Evolutionary conservation across 2,888 invertebrate genomes (phyloP), one percentile per base, ranked within the genome.

Genomic region (Kuschelorhynchus macadamiae): DNA sequence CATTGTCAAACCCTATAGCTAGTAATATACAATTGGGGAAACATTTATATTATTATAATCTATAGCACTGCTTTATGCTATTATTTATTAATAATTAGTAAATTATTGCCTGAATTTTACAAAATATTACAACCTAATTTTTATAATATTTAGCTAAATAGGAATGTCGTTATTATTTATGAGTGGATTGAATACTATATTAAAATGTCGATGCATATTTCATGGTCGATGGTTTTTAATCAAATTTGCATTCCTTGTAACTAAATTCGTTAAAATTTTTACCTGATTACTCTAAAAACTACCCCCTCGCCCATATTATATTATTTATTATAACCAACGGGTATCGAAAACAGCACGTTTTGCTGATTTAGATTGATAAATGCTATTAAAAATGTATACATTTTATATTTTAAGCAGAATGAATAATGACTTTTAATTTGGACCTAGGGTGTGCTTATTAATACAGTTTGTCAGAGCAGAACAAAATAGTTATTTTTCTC

Each of bases 1-100:
- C 65, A 66, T 66, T 60, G 33, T 66, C 52, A 36, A 66, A 59
- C 18, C 65, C 65, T 65, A 65, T 46, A 25, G 50, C 57, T 64
- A 64, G 30, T 64, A 49, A 53, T 33, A 44, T 59, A 59, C 65
- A 66, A 57, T 20, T 18, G n/a, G 55, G 55, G 55, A 16, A 20
- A 55, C 20, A 21, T 41, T 41, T 12, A 52, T 20, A 9, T 1
- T 52, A 49, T 16, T 52, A 33, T 25, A 25, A 25, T 7, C 25
- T 25, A 25, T n/a, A n/a, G n/a, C n/a, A n/a, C n/a, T n/a, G 25
- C 4, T 25, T 5, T 25, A 16, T 32, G 7, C 32, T 32, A 33
- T 46, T 33, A 46, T 11, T 39, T 36, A 41, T 21, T 21, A 25
- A 3, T 39, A 39, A 18, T 57, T 25, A 25, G 25, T 25, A 16